Base-by-base conservation (phyloP, 2,888 invertebrate genomes). In the Mechanitis messenoides region DNA sequence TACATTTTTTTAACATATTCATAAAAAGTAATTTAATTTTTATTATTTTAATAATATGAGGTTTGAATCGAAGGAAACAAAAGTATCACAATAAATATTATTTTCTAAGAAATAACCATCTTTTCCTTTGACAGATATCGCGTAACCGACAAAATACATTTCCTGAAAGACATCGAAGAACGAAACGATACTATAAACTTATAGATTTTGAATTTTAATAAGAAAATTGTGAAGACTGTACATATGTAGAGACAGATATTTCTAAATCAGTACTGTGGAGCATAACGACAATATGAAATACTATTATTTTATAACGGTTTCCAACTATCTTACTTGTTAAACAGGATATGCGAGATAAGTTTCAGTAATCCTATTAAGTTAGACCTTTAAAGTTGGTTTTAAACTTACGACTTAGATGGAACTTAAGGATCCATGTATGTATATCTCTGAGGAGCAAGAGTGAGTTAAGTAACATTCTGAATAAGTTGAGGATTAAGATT, bases 241-340 rank as follows among this genome's bases (percentile, higher is more conserved):
- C 73, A 87, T 70, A 69, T 67, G 74, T 81, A 81, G 77, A 77
- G 71, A 73, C 71, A 70, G 68, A 69, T 61, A 61, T 77, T 77
- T 78, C 74, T 71, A 81, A 76, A 81, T 79, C 75, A 75, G 83
- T 83, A 80, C 81, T 73, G 83, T 80, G 89, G 88, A 89, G 84
- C 87, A 87, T 84, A 82, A 84, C 79, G 89, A 89, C 88, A 88
- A 88, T 89, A 89, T 85, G 63, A 71, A 68, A 65, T 66, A 65
- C 60, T 58, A 62, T 68, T 68, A 64, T 68, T 69, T 74, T 65
- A 47, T 66, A 66, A 68, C 70, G 71, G 66, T 72, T 69, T 72
- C 69, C 69, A 71, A 67, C 64, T 66, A 60, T 59, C 33, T 45
- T 45, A 58, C 20, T 45, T 28, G 12, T 50, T 9, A 50, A 31